phyloP scores from a whole-genome alignment of 2,888 invertebrate genomes.

The Campoplex capitator region DNA sequence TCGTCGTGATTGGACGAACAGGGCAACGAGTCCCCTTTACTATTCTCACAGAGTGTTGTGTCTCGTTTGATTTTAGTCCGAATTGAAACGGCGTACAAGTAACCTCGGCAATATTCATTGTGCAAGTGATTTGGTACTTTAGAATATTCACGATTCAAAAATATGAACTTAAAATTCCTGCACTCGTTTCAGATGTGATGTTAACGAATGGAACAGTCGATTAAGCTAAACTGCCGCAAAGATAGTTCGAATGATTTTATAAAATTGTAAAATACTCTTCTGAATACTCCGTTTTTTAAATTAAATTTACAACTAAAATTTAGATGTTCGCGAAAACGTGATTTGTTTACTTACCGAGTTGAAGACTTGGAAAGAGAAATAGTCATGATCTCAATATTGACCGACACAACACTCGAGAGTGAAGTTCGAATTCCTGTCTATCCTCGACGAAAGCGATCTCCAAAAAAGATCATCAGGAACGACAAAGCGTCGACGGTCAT shows the following conservation, averaged over 20 bases:
- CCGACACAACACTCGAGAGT: conserved; percentile 64
- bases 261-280: background rate
- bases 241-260: background rate
- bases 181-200: background rate
- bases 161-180: background rate
- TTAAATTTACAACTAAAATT: background rate
- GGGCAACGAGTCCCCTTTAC: conserved; percentile 57
- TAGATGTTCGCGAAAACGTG: background rate
- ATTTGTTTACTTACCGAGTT: background rate
- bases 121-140: background rate
- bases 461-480: conserved; percentile 17
- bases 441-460: conserved; percentile 54
- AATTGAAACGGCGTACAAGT: conserved; percentile 59
- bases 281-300: too few relatives aligned
- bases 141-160: background rate
- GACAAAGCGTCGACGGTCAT: conserved; percentile 24
- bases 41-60: conserved; percentile 18
- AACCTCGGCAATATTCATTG: conserved; percentile 32
- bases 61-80: conserved; percentile 61
- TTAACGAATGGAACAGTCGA: background rate
- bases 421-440: conserved; percentile 59
- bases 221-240: background rate
- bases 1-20: conserved; percentile 56
- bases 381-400: conserved; percentile 65
- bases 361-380: background rate